Evolutionary conservation across 2,888 invertebrate species (phyloP).

Genomic region (Sminthurides aquaticus): DNA sequence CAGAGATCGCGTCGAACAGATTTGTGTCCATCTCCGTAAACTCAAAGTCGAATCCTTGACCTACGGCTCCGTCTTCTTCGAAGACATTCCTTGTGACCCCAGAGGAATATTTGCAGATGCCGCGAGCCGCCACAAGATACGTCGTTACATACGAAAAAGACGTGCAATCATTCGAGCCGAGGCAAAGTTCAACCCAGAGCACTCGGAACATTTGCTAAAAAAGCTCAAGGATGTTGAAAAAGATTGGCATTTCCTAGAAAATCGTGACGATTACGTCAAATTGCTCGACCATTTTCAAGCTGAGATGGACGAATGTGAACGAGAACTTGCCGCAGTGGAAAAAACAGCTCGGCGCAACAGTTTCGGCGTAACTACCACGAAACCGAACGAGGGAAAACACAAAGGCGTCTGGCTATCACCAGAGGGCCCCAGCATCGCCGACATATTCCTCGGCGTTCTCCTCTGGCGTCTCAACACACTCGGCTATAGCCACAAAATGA

Average conservation of each 20-base stretch:
- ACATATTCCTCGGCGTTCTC: not conserved
- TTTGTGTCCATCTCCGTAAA: too few relatives aligned
- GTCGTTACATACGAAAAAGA: conserved; percentile 2
- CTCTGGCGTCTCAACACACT: not conserved
- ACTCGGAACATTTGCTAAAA: not conserved
- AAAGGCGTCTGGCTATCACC: conserved; percentile 6
- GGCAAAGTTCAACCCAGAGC: not conserved
- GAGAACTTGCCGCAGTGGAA: not conserved
- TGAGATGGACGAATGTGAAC: conserved; percentile 14
- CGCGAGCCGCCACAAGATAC: not conserved
- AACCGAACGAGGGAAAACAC: not conserved
- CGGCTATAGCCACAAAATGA: conserved; percentile 1
- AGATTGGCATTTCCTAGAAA: conserved; percentile 14
- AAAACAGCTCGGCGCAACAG: not conserved
- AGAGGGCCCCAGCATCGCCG: not conserved
- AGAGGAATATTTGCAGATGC: not conserved
- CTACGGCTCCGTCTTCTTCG: conserved; percentile 4
- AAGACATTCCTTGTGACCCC: conserved; percentile 8
- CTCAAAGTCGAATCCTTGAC: not conserved
- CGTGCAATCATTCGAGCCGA: conserved; percentile 7
- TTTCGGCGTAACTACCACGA: not conserved
- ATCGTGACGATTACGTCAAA: conserved; percentile 5
- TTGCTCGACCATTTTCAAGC: conserved; percentile 1
- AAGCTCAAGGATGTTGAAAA: conserved; percentile 4
- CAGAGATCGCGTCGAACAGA: not conserved